Evolutionary conservation across 2,113 vertebrate species (phyloP).

Genomic region (Urocynchramus pylzowi): DNA sequence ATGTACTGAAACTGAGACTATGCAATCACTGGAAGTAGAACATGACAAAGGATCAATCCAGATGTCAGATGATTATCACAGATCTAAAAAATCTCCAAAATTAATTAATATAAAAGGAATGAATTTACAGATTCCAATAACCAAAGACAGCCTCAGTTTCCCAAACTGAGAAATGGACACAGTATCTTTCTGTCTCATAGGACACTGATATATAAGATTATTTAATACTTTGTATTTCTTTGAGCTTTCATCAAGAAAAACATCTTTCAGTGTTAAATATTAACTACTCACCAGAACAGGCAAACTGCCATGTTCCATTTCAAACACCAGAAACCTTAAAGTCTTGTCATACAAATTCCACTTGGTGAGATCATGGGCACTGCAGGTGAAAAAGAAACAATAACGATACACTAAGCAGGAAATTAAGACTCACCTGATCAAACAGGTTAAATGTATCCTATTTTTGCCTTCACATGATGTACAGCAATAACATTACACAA

Average conservation of each 20-base stretch:
- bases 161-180: background rate
- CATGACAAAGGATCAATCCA: background rate
- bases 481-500: background rate
- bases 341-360: conserved; percentile 80
- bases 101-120: background rate
- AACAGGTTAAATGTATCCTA: background rate
- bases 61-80: background rate
- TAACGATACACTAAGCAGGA: background rate
- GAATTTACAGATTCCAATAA: background rate
- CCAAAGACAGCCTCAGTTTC: background rate
- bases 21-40: background rate
- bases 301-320: conserved; percentile 55
- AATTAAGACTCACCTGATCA: background rate
- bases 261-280: background rate
- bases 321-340: conserved; percentile 72
- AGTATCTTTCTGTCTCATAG: background rate
- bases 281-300: conserved; percentile 73
- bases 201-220: background rate
- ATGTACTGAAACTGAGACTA: background rate
- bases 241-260: background rate
- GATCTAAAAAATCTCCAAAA: background rate
- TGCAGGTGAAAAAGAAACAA: conserved; percentile 30
- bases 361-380: conserved; percentile 82
- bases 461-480: background rate
- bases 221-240: background rate